phyloP scores from a whole-genome alignment of 1,140 invertebrate species.

The Archegozetes longisetosus region DNA sequence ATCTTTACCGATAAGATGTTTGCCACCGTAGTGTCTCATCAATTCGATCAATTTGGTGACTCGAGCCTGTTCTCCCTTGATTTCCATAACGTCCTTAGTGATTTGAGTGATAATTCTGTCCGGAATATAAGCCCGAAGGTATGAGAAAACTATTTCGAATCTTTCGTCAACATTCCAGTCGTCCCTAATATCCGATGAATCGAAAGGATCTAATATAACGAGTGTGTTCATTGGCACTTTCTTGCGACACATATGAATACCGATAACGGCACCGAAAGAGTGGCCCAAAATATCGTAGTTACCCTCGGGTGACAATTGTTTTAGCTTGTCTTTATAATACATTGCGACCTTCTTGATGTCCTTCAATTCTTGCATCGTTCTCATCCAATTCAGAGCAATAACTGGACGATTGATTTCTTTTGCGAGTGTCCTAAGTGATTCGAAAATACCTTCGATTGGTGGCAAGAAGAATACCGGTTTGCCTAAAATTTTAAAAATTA shows the following conservation, averaged over 20 bases:
- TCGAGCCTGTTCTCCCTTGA: conserved; percentile 10
- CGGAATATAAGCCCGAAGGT: conserved; percentile 8
- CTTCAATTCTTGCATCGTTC: background rate
- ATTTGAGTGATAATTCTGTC: conserved; percentile 6
- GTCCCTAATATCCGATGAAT: background rate
- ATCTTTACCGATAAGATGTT: background rate
- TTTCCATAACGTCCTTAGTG: conserved; percentile 2
- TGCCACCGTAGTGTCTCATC: conserved; percentile 3
- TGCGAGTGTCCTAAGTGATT: background rate
- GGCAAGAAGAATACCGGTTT: conserved; percentile 17
- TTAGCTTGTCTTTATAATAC: conserved; percentile 1
- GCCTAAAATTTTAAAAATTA: background rate
- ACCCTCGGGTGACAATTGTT: background rate
- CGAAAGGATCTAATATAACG: background rate
- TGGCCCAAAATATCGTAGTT: conserved; percentile 7
- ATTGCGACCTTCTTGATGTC: conserved; percentile 1
- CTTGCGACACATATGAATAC: background rate
- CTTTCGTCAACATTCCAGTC: background rate
- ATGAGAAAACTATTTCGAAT: conserved; percentile 9
- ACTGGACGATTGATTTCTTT: conserved; percentile 5
- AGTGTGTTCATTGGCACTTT: background rate
- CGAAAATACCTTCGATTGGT: conserved; percentile 15
- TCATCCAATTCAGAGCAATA: conserved; percentile 13
- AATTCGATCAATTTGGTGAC: conserved; percentile 7
- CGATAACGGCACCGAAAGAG: conserved; percentile 15